phyloP scores from a whole-genome alignment of 2,888 invertebrate genomes.

The Tribolium freemani region DNA sequence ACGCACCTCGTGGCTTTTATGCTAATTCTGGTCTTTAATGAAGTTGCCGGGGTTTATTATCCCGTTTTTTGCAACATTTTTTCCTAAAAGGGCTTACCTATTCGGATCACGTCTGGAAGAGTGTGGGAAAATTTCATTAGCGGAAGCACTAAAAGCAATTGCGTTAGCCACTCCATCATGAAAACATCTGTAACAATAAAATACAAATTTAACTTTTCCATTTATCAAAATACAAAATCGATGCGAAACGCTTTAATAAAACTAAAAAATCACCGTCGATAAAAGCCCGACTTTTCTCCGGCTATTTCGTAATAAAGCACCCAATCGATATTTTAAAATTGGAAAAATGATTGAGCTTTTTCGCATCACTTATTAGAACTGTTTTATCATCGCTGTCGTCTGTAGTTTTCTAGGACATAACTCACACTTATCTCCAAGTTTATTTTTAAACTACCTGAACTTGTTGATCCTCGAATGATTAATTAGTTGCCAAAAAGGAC shows the following conservation, averaged over 20 bases:
- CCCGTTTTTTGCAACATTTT: neutral
- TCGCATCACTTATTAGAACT: slow-evolving; percentile 14
- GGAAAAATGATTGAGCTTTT: slow-evolving; percentile 17
- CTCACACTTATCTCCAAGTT: neutral
- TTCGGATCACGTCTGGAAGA: slow-evolving; percentile 70
- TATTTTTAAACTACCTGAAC: neutral
- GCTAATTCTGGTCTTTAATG: neutral
- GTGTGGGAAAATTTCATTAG: slow-evolving; percentile 50
- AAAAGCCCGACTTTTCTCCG: neutral
- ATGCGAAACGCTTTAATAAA: neutral
- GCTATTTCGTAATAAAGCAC: slow-evolving; percentile 1
- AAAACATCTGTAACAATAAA: slow-evolving; percentile 57
- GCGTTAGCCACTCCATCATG: slow-evolving; percentile 56
- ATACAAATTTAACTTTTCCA: slow-evolving; percentile 18
- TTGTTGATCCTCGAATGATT: slow-evolving; percentile 11
- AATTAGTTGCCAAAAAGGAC: neutral
- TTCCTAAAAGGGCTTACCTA: slow-evolving; percentile 65
- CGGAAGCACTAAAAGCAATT: slow-evolving; percentile 52
- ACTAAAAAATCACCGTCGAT: neutral
- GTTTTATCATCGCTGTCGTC: slow-evolving; percentile 12
- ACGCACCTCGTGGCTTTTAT: too few species aligned
- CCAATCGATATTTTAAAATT: slow-evolving; percentile 1
- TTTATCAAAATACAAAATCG: neutral
- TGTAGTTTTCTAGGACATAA: neutral
- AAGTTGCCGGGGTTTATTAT: neutral